These are phyloP conservation scores for Batillaria attramentaria DNA, from an alignment of 1,140 invertebrate genomes.

Conservation along the genomic window DNA sequence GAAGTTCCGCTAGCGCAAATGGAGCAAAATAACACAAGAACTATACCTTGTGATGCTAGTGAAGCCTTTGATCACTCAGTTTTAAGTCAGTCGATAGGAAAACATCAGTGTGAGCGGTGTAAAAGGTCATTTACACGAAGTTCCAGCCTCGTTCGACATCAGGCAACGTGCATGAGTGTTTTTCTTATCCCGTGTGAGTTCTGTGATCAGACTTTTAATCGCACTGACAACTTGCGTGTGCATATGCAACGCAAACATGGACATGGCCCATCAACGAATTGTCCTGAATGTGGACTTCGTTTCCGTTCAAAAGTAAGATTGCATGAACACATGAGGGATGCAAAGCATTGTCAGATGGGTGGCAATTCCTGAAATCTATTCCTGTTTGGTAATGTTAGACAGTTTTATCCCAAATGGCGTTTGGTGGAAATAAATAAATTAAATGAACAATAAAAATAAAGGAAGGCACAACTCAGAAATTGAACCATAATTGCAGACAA, in stretches of 20 bases:
- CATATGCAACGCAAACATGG: constrained; percentile 27
- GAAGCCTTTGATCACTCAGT: no score
- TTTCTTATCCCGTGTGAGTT: constrained; percentile 21
- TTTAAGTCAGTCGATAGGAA: background rate
- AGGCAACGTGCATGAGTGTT: constrained; percentile 8
- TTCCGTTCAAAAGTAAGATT: constrained; percentile 22
- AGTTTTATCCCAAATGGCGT: no score
- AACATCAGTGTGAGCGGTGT: constrained; percentile 3
- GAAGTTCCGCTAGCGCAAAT: no score
- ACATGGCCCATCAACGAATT: constrained; percentile 11
- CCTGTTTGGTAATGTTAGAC: no score
- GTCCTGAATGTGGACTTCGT: constrained; percentile 17
- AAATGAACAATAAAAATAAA: no score
- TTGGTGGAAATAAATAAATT: no score
- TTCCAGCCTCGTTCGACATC: constrained; percentile 17
- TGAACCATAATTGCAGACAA: no score
- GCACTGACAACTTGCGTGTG: constrained; percentile 13
- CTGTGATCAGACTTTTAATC: constrained; percentile 26
- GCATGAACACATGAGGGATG: background rate
- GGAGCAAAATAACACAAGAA: no score
- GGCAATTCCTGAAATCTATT: no score
- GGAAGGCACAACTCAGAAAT: no score
- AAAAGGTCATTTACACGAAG: background rate
- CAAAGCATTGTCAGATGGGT: no score
- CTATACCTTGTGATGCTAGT: no score